Evolutionary conservation across 2,113 vertebrate genomes (phyloP).

Genomic region (Nothobranchius furzeri): DNA sequence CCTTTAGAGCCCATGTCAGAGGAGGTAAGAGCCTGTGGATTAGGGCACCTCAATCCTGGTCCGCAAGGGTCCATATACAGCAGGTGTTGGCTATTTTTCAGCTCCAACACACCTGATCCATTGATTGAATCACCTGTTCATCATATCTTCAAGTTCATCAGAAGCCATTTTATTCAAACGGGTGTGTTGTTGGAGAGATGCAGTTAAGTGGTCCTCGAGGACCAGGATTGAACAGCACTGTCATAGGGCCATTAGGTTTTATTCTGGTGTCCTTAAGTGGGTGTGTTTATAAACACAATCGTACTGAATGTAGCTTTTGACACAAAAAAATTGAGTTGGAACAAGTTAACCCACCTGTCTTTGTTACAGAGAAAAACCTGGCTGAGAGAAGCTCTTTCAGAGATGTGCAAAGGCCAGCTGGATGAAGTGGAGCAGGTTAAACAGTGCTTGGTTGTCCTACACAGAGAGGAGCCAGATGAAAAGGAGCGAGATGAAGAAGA

Average conservation of each 20-base stretch:
- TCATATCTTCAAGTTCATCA: no score
- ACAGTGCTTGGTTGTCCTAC: conserved; percentile 79
- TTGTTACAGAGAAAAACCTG: conserved; percentile 81
- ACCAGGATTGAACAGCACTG: no score
- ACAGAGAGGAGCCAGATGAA: conserved; percentile 16
- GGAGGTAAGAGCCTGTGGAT: conserved; percentile 74
- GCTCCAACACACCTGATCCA: no score
- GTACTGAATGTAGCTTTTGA: background rate
- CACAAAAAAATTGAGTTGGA: background rate
- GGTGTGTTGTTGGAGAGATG: no score
- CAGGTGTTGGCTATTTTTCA: no score
- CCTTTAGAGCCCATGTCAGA: conserved; percentile 84
- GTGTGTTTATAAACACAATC: background rate
- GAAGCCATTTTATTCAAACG: no score
- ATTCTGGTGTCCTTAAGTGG: background rate
- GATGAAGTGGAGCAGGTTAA: conserved; percentile 91
- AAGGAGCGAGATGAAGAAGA: conserved; percentile 46
- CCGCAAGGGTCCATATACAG: no score
- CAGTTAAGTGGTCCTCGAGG: no score
- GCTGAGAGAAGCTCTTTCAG: conserved; percentile 84
- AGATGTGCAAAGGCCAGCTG: conserved; percentile 82
- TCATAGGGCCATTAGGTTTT: no score
- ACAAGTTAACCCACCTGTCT: background rate
- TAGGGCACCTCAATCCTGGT: no score
- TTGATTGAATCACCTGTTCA: no score